A percentile compares a stretch with the other conserved stretches of the same genome.
These are phyloP conservation scores for Coturnix japonica DNA, from an alignment of 2,113 vertebrate species.

Conservation along the genomic window DNA sequence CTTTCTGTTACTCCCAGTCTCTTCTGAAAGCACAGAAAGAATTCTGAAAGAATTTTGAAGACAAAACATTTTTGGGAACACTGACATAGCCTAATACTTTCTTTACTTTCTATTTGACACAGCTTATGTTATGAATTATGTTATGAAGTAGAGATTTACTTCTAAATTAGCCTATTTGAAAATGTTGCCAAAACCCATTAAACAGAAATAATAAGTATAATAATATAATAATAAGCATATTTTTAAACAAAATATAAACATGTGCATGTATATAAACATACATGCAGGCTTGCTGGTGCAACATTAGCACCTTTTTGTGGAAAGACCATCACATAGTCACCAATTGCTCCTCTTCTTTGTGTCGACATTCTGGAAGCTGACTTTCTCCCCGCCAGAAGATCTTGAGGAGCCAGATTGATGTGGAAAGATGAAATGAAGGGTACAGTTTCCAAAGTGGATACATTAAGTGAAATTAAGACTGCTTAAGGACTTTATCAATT, in stretches of 20 bases:
- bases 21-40: neutral
- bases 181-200: neutral
- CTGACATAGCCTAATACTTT: neutral
- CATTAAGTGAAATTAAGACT: neutral
- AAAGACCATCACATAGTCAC: neutral
- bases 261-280: too few species aligned
- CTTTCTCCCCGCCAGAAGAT: neutral
- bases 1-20: neutral
- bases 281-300: rapidly evolving
- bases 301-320: neutral
- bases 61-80: rapidly evolving
- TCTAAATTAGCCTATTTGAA: neutral
- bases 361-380: neutral
- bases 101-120: neutral
- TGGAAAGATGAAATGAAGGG: neutral
- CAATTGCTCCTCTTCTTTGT: neutral
- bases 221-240: neutral
- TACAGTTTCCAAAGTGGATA: neutral
- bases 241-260: neutral
- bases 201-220: neutral
- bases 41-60: neutral
- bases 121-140: neutral
- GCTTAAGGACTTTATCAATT: neutral
- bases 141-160: neutral
- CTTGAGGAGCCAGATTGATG: neutral